Percentiles rank a stretch among this genome's conserved stretches.
These are phyloP conservation scores for Patiria miniata DNA, from an alignment of 35 echinoderm and acorn worm genomes.

Conservation along the genomic window DNA sequence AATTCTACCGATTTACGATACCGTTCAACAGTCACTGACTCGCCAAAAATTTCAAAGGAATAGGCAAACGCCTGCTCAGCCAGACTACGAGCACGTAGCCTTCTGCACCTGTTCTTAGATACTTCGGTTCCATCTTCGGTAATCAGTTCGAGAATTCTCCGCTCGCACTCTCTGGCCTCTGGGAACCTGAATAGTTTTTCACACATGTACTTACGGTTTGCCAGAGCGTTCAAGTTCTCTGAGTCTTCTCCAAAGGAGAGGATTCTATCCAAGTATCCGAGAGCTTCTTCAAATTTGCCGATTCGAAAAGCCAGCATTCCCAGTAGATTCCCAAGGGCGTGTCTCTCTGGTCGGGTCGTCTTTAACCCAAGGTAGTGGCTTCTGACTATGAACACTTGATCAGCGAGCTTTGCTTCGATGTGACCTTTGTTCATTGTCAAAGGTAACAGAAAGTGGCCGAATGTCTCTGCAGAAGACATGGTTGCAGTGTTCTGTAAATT, in stretches of 20 bases:
- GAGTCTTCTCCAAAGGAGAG: not conserved
- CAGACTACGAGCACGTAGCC: not conserved
- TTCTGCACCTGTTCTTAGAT: not conserved
- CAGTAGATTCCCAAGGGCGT: constrained; percentile 3
- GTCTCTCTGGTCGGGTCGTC: not conserved
- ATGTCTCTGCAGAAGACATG: too few relatives aligned
- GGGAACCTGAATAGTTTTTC: not conserved
- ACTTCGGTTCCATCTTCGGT: not conserved
- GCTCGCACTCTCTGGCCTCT: not conserved
- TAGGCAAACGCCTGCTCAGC: not conserved
- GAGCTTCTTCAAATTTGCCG: not conserved
- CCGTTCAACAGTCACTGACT: not conserved
- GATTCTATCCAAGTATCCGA: not conserved
- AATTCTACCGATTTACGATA: not conserved
- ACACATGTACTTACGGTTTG: constrained; percentile 16
- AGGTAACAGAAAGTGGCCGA: not conserved
- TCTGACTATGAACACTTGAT: not conserved
- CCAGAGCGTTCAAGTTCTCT: not conserved
- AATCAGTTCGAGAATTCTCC: not conserved
- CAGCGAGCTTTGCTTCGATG: not conserved
- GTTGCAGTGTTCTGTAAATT: too few relatives aligned
- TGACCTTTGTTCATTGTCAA: constrained; percentile 12
- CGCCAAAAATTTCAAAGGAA: not conserved
- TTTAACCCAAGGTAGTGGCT: not conserved
- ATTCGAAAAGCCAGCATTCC: not conserved